A percentile compares a stretch with the other conserved stretches of the same genome.
These are phyloP conservation scores for Thysanoteuthis rhombus DNA, from an alignment of 2,888 invertebrate species.

Conservation along the genomic window DNA sequence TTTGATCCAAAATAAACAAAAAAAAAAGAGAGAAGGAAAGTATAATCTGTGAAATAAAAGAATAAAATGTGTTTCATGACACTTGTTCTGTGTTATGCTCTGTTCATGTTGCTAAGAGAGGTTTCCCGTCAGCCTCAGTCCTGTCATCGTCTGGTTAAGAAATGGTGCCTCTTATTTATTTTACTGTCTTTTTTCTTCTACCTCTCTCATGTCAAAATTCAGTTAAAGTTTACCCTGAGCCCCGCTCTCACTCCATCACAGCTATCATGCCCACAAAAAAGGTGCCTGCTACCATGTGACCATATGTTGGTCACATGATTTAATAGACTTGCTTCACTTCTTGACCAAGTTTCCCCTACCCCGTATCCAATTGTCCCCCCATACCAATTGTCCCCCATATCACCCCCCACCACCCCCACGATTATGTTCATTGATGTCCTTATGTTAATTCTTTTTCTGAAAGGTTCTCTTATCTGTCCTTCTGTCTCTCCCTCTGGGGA, in stretches of 20 bases:
- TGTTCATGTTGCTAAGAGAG: background rate
- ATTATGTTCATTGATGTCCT: background rate
- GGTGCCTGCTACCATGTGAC: background rate
- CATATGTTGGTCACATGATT: background rate
- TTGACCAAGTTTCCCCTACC: background rate
- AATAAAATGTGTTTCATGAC: background rate
- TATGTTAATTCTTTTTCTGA: background rate
- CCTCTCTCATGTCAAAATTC: constrained; percentile 12
- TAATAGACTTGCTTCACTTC: background rate
- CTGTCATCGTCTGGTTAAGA: background rate
- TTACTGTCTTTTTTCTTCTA: background rate
- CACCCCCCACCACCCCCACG: background rate
- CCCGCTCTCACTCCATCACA: background rate
- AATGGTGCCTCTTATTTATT: background rate
- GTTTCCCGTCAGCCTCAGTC: background rate
- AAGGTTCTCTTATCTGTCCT: background rate
- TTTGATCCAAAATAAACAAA: background rate
- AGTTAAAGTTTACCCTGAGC: background rate
- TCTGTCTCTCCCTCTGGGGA: background rate
- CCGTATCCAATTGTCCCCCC: background rate
- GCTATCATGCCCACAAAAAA: background rate
- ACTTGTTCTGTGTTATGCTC: background rate
- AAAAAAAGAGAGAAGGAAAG: background rate
- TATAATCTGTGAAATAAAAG: background rate
- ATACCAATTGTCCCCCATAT: background rate